phyloP scores from a whole-genome alignment of 2,797 vertebrate genomes.

The Coregonus ussuriensis region DNA sequence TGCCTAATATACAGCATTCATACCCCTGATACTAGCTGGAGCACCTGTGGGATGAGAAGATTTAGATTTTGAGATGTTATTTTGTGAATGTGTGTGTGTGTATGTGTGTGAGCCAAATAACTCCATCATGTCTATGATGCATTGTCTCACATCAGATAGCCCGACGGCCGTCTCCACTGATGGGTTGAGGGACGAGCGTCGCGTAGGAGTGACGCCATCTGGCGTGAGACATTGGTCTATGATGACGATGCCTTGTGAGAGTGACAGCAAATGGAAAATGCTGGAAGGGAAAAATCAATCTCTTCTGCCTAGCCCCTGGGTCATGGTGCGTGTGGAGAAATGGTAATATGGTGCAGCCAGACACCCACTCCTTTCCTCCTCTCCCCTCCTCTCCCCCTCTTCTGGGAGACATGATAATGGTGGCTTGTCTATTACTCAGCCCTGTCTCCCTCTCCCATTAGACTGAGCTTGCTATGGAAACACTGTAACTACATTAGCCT shows the following conservation, averaged over 20 bases:
- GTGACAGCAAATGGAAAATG: background rate
- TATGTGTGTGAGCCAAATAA: background rate
- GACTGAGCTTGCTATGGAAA: background rate
- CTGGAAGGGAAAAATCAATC: background rate
- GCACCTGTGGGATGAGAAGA: background rate
- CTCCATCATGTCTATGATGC: background rate
- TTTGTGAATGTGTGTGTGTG: background rate
- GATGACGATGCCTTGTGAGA: background rate
- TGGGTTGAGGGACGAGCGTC: no score
- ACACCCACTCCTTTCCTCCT: background rate
- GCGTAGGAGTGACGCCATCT: no score
- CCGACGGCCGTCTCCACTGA: no score
- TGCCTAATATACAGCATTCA: background rate
- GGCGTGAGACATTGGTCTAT: background rate
- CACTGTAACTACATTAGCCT: slow-evolving; percentile 3
- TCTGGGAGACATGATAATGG: background rate
- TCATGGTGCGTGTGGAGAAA: slow-evolving; percentile 3
- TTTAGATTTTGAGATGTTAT: background rate
- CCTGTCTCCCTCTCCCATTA: background rate
- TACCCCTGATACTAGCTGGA: background rate
- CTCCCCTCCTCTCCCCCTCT: background rate
- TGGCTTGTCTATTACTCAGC: background rate
- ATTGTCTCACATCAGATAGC: no score
- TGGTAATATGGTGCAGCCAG: background rate
- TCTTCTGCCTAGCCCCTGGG: background rate